These are phyloP conservation scores for Acrossocheilus wenchowensis DNA, from an alignment of 2,797 vertebrate genomes.

Conservation along the genomic window DNA sequence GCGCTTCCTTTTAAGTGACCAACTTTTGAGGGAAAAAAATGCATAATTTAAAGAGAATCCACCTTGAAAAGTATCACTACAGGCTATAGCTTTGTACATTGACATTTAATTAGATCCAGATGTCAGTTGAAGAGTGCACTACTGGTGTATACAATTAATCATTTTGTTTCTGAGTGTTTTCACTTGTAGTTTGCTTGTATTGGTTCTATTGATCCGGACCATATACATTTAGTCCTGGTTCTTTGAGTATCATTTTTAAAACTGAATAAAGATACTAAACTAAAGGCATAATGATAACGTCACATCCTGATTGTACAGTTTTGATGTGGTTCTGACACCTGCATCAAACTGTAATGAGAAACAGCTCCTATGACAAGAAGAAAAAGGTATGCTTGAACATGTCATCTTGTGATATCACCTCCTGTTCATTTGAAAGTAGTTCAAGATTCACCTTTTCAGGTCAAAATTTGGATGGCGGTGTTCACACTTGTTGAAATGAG, in stretches of 20 bases:
- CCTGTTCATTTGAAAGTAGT: neutral
- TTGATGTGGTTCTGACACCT: neutral
- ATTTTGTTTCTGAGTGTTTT: neutral
- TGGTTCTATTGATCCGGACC: neutral
- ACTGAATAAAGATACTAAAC: too few species aligned
- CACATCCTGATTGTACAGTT: neutral
- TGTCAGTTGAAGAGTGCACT: neutral
- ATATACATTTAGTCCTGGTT: neutral
- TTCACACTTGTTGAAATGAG: neutral
- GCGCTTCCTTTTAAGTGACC: neutral
- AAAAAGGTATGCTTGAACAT: neutral
- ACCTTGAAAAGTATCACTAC: neutral
- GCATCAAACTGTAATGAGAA: neutral
- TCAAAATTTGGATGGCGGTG: neutral
- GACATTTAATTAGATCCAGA: neutral
- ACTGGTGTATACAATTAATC: neutral
- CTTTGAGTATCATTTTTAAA: neutral
- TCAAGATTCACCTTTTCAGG: neutral
- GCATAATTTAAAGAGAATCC: neutral
- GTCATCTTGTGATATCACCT: neutral
- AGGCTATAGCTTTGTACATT: neutral
- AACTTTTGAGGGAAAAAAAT: constrained; percentile 1
- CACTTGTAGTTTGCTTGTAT: too few species aligned
- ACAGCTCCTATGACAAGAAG: neutral
- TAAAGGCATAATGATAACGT: too few species aligned